Evolutionary conservation across 1,140 invertebrate genomes (phyloP), one percentile per base, ranked within the genome.

Genomic region (Hypothenemus hampei): DNA sequence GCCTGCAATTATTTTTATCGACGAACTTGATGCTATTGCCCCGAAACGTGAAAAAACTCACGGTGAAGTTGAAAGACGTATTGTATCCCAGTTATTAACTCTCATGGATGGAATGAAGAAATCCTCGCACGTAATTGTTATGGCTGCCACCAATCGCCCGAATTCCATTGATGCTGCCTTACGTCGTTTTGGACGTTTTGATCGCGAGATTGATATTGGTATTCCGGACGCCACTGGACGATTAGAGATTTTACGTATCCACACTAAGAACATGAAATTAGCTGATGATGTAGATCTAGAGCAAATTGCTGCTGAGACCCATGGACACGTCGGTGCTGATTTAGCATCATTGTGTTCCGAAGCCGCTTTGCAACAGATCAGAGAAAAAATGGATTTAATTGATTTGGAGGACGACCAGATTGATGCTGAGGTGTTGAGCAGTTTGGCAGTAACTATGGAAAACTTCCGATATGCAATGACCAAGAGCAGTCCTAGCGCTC

Each of bases 331-430:
- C 18, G 36, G 36, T 3, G 36, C 36, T 16, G 36, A 18, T 16
- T 19, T 39, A 5, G 16, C 18, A 20, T 7, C 18, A 10, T 39
- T 39, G 18, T 4, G 18, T 10, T 3, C 5, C 20, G 36, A 36
- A 36, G 33, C 33, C 8, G 13, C 5, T 5, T 15, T 36, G n/a
- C 97, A 99, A 77, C 97, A 99, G 74, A 99, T 99, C 71, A 80
- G 97, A 20, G 97, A 99, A 75, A 99, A 99, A 77, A 99, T 99
- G 97, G 97, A 99, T 75, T 80, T 99, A 1, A 99, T 99, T 69
- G 97, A 99, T 78, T 78, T 99, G 57, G 97, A 99, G 72, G 97
- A 99, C 67, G 97, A 99, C 65, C 91, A 94, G 68, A 98, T 99
- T 69, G 97, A 99, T 76, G 97, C 96, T 11, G 96, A 98, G 75